Conservation (phyloP, 2,113 vertebrate species). For the Gymnogyps californianus region DNA sequence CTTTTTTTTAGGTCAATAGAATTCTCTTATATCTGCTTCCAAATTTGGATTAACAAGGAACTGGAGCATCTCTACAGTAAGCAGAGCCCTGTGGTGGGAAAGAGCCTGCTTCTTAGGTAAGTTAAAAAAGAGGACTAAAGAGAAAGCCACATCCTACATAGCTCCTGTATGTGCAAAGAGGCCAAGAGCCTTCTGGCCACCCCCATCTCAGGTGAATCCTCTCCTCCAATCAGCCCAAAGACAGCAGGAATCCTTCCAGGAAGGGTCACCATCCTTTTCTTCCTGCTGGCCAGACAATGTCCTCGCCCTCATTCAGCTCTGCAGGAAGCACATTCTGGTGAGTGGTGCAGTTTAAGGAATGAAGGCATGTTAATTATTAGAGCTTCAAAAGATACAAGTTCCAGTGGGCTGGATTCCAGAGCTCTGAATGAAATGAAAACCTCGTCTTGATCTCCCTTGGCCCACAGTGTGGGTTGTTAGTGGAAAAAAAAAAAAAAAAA, state of each 20-base stretch:
- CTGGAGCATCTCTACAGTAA: neutral
- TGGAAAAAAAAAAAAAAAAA: neutral
- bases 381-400: slow-evolving; percentile 29
- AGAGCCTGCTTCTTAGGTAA: neutral
- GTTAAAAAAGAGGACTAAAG: neutral
- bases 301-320: neutral
- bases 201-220: neutral
- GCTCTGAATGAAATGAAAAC: slow-evolving; percentile 23
- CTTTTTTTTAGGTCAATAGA: neutral
- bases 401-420: slow-evolving; percentile 15
- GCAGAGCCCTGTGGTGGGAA: neutral
- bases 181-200: neutral
- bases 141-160: neutral
- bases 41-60: neutral
- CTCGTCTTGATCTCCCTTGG: neutral
- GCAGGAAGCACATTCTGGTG: slow-evolving; percentile 8
- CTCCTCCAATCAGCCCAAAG: neutral
- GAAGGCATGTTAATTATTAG: slow-evolving; percentile 45
- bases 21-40: neutral
- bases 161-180: neutral
- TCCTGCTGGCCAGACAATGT: neutral
- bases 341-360: neutral
- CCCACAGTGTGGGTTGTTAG: neutral
- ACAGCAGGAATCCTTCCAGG: neutral
- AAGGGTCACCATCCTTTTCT: neutral